Percentiles rank a stretch among this genome's conserved stretches.
These are phyloP conservation scores for Ctena decussata DNA, from an alignment of 2,888 invertebrate species.

Conservation along the genomic window DNA sequence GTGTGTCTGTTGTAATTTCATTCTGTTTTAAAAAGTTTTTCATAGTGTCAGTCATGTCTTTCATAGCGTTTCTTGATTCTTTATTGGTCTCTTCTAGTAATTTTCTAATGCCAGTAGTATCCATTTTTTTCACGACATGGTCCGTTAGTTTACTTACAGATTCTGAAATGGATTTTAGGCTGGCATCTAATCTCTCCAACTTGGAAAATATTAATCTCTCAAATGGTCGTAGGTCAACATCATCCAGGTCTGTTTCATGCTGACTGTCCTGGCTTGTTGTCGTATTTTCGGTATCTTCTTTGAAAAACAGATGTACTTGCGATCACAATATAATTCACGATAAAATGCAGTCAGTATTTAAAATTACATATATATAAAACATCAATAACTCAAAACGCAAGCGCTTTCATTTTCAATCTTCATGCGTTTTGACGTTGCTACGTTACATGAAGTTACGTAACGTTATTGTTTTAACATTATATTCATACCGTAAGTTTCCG, in stretches of 20 bases:
- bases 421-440: no score
- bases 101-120: neutral
- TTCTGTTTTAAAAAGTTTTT: neutral
- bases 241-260: neutral
- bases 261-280: neutral
- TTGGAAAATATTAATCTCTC: neutral
- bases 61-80: neutral
- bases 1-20: neutral
- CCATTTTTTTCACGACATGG: neutral
- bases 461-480: no score
- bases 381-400: no score
- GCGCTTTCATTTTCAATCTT: no score
- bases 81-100: neutral
- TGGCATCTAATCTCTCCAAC: neutral
- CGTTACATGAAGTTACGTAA: no score
- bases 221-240: neutral
- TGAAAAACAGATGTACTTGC: no score
- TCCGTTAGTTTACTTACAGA: neutral
- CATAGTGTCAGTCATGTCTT: neutral
- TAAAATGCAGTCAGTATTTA: no score
- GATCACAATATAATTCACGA: no score
- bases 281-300: neutral
- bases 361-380: no score
- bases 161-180: neutral
- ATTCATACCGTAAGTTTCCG: no score